phyloP scores from a whole-genome alignment of 2,888 invertebrate genomes.

The Gymnoscelis rufifasciata region DNA sequence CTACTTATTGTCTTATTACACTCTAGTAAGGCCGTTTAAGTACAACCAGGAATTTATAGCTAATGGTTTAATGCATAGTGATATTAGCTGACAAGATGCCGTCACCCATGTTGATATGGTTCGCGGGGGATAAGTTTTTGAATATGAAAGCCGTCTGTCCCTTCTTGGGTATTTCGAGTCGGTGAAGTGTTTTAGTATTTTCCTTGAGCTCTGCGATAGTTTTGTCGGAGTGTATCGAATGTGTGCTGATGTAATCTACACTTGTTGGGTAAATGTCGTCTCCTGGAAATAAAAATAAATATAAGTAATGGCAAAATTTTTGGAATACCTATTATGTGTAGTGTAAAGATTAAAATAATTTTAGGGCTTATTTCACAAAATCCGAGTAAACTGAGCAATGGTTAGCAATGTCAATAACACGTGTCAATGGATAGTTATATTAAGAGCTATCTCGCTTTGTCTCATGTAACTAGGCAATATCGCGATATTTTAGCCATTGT shows the following conservation, averaged over 20 bases:
- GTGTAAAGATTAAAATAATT: too few species aligned
- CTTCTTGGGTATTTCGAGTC: constrained; percentile 43
- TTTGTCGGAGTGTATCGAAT: constrained; percentile 42
- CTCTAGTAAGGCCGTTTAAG: constrained; percentile 61
- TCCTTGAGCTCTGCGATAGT: constrained; percentile 56
- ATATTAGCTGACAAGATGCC: constrained; percentile 37
- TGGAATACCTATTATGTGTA: too few species aligned
- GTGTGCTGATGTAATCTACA: constrained; percentile 53
- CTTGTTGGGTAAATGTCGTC: constrained; percentile 66
- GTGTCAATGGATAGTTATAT: too few species aligned
- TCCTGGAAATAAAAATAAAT: constrained; percentile 65
- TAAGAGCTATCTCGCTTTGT: too few species aligned
- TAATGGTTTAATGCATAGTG: constrained; percentile 26
- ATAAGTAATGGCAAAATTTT: too few species aligned
- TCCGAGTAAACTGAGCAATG: too few species aligned
- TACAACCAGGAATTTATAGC: constrained; percentile 38
- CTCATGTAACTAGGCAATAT: too few species aligned
- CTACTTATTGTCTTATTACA: constrained; percentile 24
- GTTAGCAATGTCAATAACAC: too few species aligned
- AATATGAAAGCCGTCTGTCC: constrained; percentile 37
- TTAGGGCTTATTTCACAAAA: too few species aligned
- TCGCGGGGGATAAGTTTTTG: constrained; percentile 49
- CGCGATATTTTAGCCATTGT: too few species aligned
- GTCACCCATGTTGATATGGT: constrained; percentile 67
- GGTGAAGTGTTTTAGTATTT: constrained; percentile 44